Base-by-base conservation (phyloP, 1,140 invertebrate species). In the Marisa cornuarietis region DNA sequence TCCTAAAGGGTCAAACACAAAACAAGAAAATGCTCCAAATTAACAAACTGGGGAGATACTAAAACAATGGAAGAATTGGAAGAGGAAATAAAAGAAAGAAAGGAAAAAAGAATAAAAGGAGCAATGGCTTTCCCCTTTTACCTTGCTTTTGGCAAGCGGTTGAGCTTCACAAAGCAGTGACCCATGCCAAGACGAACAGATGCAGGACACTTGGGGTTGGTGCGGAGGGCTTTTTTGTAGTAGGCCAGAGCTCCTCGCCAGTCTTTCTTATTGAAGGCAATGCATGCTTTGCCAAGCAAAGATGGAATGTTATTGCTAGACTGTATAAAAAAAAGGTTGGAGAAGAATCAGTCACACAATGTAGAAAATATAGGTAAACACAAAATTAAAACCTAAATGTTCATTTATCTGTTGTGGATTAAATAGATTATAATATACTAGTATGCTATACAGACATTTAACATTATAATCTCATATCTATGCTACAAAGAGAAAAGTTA, bases 211-310 rank as follows among this genome's bases (percentile, higher is more conserved):
- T 96, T 96, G 7, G 98, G 98, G 92, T 99, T 99, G 6, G 96
- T 98, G 77, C 97, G 92, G 0, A 99, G 89, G 4, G 98, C 97
- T 91, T 99, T 99, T 89, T 99, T 99, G 90, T 99, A 99, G 91
- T 98, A 99, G 6, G 96, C 96, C 72, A 99, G 92, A 0, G 98
- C 97, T 66, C 96, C 96, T 88, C 97, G 93, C 87, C 96, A 99
- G 72, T 94, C 93, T 84, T 93, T 93, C 85, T 93, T 93, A 81
- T 93, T 93, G 84, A 93, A 94, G 24, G 92, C 92, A 84, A 99
- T 99, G 87, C 98, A 99, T 0, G 98, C 99, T 94, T 99, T 99
- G 58, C 99, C 99, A 13, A 99, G 93, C 61, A 99, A 90, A 42
- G 92, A 92, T 5, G 98, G 98, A 82, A 99, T 98, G 92, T 99